A percentile compares a stretch with the other conserved stretches of the same genome.
phyloP scores from a whole-genome alignment of 2,888 invertebrate species.

The Suillia variegata region DNA sequence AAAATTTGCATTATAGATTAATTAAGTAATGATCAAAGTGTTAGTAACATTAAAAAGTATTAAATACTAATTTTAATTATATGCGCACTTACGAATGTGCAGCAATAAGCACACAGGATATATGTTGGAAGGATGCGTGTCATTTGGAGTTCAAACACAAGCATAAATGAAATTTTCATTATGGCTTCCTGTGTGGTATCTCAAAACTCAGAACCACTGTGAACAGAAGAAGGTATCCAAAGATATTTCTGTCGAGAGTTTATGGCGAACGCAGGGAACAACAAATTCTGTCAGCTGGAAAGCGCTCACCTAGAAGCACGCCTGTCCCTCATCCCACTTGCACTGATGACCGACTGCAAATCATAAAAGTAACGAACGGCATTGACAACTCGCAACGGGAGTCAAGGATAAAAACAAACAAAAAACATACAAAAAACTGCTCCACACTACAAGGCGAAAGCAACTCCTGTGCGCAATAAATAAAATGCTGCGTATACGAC shows the following conservation, averaged over 20 bases:
- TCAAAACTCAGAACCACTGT: too few relatives aligned
- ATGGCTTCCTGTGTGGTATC: too few relatives aligned
- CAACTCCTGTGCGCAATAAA: not conserved
- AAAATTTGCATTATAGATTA: too few relatives aligned
- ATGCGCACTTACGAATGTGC: too few relatives aligned
- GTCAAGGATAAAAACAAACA: not conserved
- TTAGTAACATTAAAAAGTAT: too few relatives aligned
- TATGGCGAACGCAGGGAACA: not conserved
- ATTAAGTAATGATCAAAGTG: too few relatives aligned
- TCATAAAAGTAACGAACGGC: not conserved
- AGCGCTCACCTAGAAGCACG: not conserved
- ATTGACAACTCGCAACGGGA: constrained; percentile 3
- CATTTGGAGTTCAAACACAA: too few relatives aligned
- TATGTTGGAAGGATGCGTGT: too few relatives aligned
- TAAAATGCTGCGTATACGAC: constrained; percentile 1
- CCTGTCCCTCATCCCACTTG: not conserved
- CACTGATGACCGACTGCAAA: not conserved
- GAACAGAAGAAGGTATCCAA: too few relatives aligned
- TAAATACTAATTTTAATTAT: too few relatives aligned
- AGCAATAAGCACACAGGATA: too few relatives aligned
- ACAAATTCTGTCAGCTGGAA: not conserved
- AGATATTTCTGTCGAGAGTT: not conserved
- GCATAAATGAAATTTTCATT: too few relatives aligned
- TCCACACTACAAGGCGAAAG: not conserved
- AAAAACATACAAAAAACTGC: not conserved